These are phyloP conservation scores for Euspilapteryx auroguttella DNA, from an alignment of 2,888 invertebrate genomes.

Conservation along the genomic window DNA sequence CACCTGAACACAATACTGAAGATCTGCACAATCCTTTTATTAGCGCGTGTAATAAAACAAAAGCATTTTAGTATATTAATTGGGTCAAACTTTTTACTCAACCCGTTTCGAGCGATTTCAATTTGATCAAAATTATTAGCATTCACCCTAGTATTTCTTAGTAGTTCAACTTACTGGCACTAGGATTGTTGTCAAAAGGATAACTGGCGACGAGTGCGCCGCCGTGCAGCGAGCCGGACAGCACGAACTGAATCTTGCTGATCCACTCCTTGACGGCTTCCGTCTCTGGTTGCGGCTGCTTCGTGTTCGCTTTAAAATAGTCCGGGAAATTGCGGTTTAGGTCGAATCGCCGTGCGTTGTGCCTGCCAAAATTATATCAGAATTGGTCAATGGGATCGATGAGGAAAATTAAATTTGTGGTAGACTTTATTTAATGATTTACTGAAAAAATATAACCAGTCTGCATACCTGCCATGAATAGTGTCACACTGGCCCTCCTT, in stretches of 20 bases:
- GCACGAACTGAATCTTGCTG: slow-evolving; percentile 87
- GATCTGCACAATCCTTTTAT: slow-evolving; percentile 73
- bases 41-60: slow-evolving; percentile 22
- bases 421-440: too few relatives aligned
- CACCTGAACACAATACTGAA: slow-evolving; percentile 73
- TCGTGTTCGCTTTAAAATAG: slow-evolving; percentile 87
- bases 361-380: too few relatives aligned
- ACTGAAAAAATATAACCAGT: too few relatives aligned
- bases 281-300: slow-evolving; percentile 91
- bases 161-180: slow-evolving; percentile 84
- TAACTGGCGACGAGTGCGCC: slow-evolving; percentile 96
- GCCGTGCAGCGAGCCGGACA: slow-evolving; percentile 93
- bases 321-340: slow-evolving; percentile 97
- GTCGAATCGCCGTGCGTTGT: slow-evolving; percentile 87
- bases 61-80: too few relatives aligned
- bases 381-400: too few relatives aligned
- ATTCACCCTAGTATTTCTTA: too few relatives aligned
- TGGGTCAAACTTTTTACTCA: too few relatives aligned
- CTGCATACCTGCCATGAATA: slow-evolving; percentile 87
- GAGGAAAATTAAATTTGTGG: too few relatives aligned
- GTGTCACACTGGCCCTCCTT: slow-evolving; percentile 88
- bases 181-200: slow-evolving; percentile 95
- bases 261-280: slow-evolving; percentile 94
- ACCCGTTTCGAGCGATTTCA: too few relatives aligned
- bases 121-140: too few relatives aligned